A percentile compares a stretch with the other conserved stretches of the same genome.
Evolutionary conservation across 2,797 vertebrate genomes (phyloP).

Genomic region (Eospalax fontanierii): DNA sequence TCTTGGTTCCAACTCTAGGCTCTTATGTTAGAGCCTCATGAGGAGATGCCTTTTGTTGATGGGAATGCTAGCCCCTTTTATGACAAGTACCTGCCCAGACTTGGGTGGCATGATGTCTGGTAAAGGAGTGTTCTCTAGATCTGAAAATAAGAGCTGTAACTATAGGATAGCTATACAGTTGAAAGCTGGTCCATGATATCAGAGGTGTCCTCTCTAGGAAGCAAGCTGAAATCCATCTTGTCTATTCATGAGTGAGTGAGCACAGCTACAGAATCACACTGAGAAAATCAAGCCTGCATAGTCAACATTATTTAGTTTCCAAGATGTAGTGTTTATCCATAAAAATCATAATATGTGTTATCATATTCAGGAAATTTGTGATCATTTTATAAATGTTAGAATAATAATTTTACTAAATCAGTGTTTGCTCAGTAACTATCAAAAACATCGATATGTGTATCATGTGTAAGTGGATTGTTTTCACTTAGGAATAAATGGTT

Average conservation of each 20-base stretch:
- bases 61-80: neutral
- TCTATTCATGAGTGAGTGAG: neutral
- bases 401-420: neutral
- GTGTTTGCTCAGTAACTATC: neutral
- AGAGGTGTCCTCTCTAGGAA: neutral
- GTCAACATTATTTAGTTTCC: neutral
- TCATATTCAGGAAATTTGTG: neutral
- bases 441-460: neutral
- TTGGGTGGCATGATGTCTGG: neutral
- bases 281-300: neutral
- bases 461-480: neutral
- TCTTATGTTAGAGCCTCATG: neutral
- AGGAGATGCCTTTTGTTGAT: neutral
- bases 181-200: neutral
- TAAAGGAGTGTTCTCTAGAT: neutral
- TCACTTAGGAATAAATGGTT: neutral
- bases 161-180: neutral
- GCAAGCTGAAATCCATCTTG: neutral
- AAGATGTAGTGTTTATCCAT: neutral
- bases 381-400: neutral
- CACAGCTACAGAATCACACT: too few species aligned
- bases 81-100: neutral
- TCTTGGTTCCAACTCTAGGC: neutral
- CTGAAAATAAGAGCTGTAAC: neutral
- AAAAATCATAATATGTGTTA: neutral